phyloP scores from a whole-genome alignment of 2,797 vertebrate species.

The Rhinichthys osculus region DNA sequence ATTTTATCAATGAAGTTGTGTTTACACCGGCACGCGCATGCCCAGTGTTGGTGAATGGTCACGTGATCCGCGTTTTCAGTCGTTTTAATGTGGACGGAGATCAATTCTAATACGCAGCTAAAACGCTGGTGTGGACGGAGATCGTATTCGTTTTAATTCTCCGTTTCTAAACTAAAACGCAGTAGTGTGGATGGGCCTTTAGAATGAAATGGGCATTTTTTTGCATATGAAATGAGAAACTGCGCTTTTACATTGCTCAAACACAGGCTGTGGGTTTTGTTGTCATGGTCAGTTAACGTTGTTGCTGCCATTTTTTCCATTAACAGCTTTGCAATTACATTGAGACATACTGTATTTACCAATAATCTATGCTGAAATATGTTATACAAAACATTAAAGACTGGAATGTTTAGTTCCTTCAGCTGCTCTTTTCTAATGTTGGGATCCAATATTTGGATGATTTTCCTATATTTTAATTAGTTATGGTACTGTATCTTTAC shows the following conservation, averaged over 20 bases:
- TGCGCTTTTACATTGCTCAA: not conserved
- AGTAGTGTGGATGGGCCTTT: too few species aligned
- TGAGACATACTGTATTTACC: not conserved
- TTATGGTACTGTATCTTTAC: not conserved
- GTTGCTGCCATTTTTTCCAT: not conserved
- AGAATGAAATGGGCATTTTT: not conserved
- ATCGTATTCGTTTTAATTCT: too few species aligned
- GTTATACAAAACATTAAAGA: not conserved
- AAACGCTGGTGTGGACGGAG: too few species aligned
- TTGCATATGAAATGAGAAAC: constrained; percentile 9
- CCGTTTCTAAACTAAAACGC: too few species aligned
- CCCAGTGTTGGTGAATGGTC: too few species aligned
- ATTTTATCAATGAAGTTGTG: too few species aligned
- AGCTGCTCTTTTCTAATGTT: not conserved
- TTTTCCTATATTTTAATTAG: not conserved
- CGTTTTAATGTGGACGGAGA: too few species aligned
- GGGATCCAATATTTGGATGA: not conserved
- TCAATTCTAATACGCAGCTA: too few species aligned
- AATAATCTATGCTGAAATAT: not conserved
- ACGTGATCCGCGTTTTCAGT: too few species aligned
- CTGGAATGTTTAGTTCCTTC: not conserved
- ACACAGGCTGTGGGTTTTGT: not conserved
- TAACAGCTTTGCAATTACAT: not conserved
- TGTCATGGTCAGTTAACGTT: not conserved
- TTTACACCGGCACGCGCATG: too few species aligned